Conservation (phyloP, 1,140 invertebrate species). For the Drosophila triauraria region DNA sequence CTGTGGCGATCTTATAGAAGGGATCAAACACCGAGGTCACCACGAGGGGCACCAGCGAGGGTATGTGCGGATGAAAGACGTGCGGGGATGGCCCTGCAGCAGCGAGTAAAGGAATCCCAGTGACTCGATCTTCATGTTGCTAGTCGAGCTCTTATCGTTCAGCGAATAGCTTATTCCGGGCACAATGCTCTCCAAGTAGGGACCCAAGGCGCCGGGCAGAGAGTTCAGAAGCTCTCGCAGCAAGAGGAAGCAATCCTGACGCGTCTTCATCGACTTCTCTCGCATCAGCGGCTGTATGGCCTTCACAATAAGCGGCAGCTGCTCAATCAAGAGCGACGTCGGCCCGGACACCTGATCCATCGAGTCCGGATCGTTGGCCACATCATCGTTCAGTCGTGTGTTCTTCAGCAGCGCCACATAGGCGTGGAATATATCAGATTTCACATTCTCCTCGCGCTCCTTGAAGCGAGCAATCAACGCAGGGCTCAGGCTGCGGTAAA, state of each 20-base stretch:
- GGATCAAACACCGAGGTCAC: conserved; percentile 95
- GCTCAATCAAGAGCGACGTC: conserved; percentile 89
- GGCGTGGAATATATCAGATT: conserved; percentile 98
- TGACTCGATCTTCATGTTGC: conserved; percentile 99
- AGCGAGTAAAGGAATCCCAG: conserved; percentile 96
- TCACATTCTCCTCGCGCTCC: conserved; percentile 99
- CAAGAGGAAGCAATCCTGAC: conserved; percentile 96
- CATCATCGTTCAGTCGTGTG: conserved; percentile 90
- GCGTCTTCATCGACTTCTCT: conserved; percentile 96
- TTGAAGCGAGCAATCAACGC: conserved; percentile 96
- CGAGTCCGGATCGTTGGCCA: conserved; percentile 89
- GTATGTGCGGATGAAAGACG: conserved; percentile 92
- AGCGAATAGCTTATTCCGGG: conserved; percentile 96
- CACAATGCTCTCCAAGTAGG: conserved; percentile 94
- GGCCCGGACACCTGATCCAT: conserved; percentile 91
- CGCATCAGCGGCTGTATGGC: conserved; percentile 96
- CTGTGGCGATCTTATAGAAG: conserved; percentile 99
- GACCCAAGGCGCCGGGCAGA: conserved; percentile 94
- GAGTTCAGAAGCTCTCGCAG: conserved; percentile 96
- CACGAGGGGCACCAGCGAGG: conserved; percentile 94
- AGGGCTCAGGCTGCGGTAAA: conserved; percentile 95
- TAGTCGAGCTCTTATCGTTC: conserved; percentile 96
- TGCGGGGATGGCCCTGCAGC: conserved; percentile 92
- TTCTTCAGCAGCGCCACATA: conserved; percentile 97
- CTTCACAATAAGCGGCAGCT: conserved; percentile 90